These are phyloP conservation scores for Arizona elegans DNA, from an alignment of 2,113 vertebrate genomes.

Conservation along the genomic window DNA sequence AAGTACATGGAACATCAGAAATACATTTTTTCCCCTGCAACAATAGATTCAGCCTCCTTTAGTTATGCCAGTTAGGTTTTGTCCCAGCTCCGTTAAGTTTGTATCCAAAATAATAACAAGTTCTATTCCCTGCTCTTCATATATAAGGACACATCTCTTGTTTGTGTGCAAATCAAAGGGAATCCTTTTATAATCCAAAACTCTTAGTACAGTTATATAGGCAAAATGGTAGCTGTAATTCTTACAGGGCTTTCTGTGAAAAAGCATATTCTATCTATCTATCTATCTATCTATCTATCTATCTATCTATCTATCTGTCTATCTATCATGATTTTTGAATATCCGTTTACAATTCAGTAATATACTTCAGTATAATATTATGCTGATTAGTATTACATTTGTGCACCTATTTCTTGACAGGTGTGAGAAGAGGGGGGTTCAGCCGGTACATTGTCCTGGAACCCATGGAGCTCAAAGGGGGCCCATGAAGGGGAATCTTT, in stretches of 20 bases:
- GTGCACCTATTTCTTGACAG: neutral
- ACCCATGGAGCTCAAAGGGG: no score
- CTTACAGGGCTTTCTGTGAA: neutral
- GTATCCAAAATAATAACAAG: neutral
- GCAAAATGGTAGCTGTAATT: neutral
- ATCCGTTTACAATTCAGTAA: neutral
- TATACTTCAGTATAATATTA: neutral
- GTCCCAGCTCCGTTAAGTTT: neutral
- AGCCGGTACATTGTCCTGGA: no score
- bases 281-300: neutral
- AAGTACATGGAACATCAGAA: neutral
- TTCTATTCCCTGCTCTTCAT: neutral
- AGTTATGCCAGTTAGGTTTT: neutral
- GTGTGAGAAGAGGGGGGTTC: no score
- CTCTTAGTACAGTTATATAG: neutral
- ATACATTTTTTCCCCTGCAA: neutral
- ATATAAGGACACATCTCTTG: neutral
- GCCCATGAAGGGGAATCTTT: no score
- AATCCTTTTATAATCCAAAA: neutral
- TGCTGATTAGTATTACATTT: neutral
- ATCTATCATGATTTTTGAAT: neutral
- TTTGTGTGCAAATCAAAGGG: neutral
- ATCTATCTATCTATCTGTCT: neutral
- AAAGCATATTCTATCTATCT: neutral
- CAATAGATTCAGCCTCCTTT: neutral